Conservation (phyloP, 2,113 vertebrate genomes). For the Brienomyrus longianalis region DNA sequence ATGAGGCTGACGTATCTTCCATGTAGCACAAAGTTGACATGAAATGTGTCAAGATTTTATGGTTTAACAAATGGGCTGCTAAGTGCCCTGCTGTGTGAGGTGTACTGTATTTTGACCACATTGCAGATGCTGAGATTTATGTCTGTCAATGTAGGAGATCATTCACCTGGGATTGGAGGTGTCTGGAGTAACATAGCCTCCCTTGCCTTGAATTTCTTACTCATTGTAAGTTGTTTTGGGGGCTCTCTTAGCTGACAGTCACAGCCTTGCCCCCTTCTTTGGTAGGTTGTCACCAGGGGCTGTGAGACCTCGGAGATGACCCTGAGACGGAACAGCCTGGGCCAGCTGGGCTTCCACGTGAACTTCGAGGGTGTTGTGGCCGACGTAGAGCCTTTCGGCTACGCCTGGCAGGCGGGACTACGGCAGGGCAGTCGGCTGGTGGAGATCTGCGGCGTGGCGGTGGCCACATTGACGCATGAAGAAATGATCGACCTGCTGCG, state of each 20-base stretch:
- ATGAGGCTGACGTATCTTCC: not conserved
- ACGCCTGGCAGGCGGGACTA: constrained; percentile 77
- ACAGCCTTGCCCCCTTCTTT: not conserved
- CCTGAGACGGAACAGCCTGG: constrained; percentile 72
- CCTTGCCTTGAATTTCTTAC: not conserved
- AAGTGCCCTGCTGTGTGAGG: not conserved
- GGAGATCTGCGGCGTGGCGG: constrained; percentile 76
- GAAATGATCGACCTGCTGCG: constrained; percentile 80
- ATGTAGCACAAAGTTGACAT: not conserved
- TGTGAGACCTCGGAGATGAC: constrained; percentile 76
- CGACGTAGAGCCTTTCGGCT: constrained; percentile 77
- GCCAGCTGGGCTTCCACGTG: constrained; percentile 79
- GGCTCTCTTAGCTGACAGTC: not conserved
- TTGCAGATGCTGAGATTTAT: not conserved
- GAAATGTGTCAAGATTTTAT: not conserved
- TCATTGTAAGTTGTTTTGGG: not conserved
- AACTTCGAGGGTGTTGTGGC: constrained; percentile 81
- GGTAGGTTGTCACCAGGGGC: constrained; percentile 70
- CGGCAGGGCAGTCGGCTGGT: constrained; percentile 75
- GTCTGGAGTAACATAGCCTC: not conserved
- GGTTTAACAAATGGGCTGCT: not conserved
- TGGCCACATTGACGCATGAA: constrained; percentile 74
- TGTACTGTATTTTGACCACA: not conserved
- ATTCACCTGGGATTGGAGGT: not conserved
- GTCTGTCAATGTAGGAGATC: not conserved